These are phyloP conservation scores for Apeira syringaria DNA, from an alignment of 2,888 invertebrate species.

Conservation along the genomic window DNA sequence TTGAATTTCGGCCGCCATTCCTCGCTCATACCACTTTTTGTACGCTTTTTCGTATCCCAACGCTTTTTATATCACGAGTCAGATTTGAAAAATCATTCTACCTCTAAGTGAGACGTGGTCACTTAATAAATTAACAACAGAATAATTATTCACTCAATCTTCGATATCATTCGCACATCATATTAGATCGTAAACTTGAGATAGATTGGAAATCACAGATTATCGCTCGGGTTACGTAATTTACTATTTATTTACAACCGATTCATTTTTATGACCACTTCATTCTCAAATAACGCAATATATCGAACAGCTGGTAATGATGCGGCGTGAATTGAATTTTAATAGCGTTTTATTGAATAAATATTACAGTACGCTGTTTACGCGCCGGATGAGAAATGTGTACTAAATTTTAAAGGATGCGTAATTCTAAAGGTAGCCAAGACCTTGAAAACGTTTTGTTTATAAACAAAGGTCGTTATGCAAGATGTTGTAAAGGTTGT, in stretches of 20 bases:
- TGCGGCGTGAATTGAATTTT: conserved; percentile 50
- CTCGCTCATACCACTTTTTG: conserved; percentile 65
- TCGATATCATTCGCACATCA: conserved; percentile 34
- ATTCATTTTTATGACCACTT: conserved; percentile 43
- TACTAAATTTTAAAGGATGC: conserved; percentile 56
- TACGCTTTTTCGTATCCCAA: conserved; percentile 50
- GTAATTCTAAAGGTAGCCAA: conserved; percentile 53
- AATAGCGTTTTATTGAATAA: conserved; percentile 36
- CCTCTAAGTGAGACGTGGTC: conserved; percentile 25
- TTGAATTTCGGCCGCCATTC: conserved; percentile 64
- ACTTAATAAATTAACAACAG: conserved; percentile 36
- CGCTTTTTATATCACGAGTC: conserved; percentile 25
- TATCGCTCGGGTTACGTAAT: conserved; percentile 45
- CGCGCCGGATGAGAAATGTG: conserved; percentile 50
- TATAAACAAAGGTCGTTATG: conserved; percentile 81
- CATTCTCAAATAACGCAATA: conserved; percentile 30
- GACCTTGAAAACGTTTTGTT: conserved; percentile 78
- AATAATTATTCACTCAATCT: conserved; percentile 39
- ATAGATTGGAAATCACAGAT: conserved; percentile 40
- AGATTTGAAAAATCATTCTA: conserved; percentile 14
- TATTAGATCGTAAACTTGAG: conserved; percentile 42
- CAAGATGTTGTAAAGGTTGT: conserved; percentile 61
- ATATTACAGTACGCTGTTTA: conserved; percentile 26
- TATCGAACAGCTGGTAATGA: conserved; percentile 34
- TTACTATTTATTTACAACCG: conserved; percentile 54